Conservation (phyloP, 1,140 invertebrate genomes). For the Procambarus virginalis region DNA sequence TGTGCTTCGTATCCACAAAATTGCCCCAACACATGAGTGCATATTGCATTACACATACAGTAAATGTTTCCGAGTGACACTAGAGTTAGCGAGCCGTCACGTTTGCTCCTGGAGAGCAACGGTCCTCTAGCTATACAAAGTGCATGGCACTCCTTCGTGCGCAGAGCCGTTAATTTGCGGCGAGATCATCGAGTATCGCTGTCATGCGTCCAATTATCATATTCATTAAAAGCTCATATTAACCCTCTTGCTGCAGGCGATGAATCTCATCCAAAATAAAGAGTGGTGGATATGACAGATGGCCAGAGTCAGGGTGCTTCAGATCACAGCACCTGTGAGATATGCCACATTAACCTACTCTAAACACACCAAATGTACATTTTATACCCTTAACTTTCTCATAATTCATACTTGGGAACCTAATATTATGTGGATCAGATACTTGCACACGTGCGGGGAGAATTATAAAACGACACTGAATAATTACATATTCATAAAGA, state of each 20-base stretch:
- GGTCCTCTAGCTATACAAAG: constrained; percentile 12
- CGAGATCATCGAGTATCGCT: not conserved
- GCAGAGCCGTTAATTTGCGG: not conserved
- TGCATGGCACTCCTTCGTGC: constrained; percentile 12
- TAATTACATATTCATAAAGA: too few species aligned
- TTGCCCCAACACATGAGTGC: constrained; percentile 32
- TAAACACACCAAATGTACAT: too few species aligned
- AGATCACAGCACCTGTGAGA: too few species aligned
- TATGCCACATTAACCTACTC: too few species aligned
- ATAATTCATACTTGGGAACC: too few species aligned
- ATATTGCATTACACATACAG: constrained; percentile 44
- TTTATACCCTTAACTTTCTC: too few species aligned
- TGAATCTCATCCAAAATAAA: not conserved
- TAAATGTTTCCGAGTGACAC: constrained; percentile 36
- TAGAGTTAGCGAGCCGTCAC: constrained; percentile 8
- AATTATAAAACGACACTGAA: too few species aligned
- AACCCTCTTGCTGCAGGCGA: not conserved
- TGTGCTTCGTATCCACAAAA: constrained; percentile 15
- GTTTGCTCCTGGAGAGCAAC: not conserved
- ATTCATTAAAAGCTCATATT: not conserved
- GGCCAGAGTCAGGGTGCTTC: not conserved
- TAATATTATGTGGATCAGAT: too few species aligned
- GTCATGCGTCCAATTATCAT: not conserved
- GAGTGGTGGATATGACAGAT: not conserved
- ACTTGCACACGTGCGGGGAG: too few species aligned